Evolutionary conservation across 2,113 vertebrate species (phyloP), one percentile per base, ranked within the genome.

Genomic region (Limanda limanda): DNA sequence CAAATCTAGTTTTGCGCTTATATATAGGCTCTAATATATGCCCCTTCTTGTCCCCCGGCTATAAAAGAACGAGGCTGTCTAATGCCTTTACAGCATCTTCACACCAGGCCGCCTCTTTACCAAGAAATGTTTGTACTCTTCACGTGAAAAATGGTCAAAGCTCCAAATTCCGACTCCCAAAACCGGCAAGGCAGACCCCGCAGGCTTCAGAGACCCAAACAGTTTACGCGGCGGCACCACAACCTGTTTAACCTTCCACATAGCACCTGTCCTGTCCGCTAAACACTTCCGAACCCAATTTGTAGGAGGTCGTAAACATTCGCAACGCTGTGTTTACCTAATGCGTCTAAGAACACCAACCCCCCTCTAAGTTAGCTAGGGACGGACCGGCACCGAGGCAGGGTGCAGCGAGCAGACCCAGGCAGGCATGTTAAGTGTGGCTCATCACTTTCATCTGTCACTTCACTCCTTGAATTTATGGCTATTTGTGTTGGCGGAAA

Each of bases 261-360:
- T 87, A 93, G 83, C 89, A 90, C 91, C 89, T 92, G 86, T 91
- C 91, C 60, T 5, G 27, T 82, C 64, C n/a, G 59, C 88, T 88
- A 93, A 95, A 94, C 92, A 94, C 74, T 79, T 81, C 86, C 73
- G 45, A 68, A 85, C 82, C 85, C 92, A 27, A 83, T 92, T 89
- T 87, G 84, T 81, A 80, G 80, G 69, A 48, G 78, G 73, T 62
- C 11, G 81, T 94, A 95, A 95, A 94, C 93, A 94, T 72, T 60
- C 63, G 63, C 76, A 55, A 77, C 25, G 40, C 68, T 76, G 61
- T 92, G 89, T 92, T 93, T 92, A 92, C 77, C 55, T 61, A 70
- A 62, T 18, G 40, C 55, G 14, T 69, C 70, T 83, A 63, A 67
- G 72, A 79, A 69, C 35, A 35, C 23, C 45, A 11, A 24, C 21